Conservation (phyloP, 2,113 vertebrate genomes). For the Phyllostomus discolor region DNA sequence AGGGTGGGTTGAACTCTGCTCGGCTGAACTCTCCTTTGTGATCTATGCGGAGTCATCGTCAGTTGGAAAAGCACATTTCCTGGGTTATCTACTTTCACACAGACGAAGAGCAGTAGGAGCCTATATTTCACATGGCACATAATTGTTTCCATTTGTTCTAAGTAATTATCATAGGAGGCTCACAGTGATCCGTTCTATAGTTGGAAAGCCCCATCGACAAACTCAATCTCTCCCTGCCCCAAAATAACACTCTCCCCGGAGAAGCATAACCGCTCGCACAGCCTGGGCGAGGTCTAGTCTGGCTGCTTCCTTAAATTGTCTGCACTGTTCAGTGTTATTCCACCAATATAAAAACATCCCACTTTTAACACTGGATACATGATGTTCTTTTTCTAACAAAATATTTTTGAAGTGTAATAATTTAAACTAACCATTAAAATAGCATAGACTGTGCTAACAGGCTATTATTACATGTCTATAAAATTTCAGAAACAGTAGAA, state of each 20-base stretch:
- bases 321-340: neutral
- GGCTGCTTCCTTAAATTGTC: neutral
- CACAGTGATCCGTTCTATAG: neutral
- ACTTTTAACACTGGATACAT: neutral
- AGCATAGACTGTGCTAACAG: neutral
- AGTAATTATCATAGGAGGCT: neutral
- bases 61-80: neutral
- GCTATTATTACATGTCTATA: neutral
- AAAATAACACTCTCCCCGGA: neutral
- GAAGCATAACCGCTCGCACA: neutral
- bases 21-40: neutral
- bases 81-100: neutral
- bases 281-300: neutral
- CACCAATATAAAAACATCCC: neutral
- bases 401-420: neutral
- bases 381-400: neutral
- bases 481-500: neutral
- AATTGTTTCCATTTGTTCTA: neutral
- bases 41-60: neutral
- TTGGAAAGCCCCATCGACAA: neutral
- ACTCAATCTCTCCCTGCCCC: neutral
- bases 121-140: neutral
- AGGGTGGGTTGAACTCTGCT: neutral
- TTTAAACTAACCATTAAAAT: slow-evolving; percentile 21
- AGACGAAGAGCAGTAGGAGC: neutral